phyloP scores from a whole-genome alignment of 1,140 invertebrate species.

The Aphelenchoides avenae region DNA sequence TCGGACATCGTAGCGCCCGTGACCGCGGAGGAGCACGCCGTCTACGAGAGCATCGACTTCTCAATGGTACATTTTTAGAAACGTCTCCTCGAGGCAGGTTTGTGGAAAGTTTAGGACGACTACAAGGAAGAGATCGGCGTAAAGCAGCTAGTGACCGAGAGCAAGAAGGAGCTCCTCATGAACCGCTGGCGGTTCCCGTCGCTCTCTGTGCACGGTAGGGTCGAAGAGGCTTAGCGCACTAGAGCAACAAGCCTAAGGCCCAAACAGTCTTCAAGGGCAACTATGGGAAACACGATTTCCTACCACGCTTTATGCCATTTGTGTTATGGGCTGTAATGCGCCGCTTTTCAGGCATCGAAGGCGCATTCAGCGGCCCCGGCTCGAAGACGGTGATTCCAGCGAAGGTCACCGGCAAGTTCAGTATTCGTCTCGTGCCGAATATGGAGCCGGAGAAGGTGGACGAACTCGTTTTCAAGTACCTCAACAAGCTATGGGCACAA shows the following conservation, averaged over 20 bases:
- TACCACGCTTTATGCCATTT: too few species aligned
- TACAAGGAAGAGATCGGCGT: constrained; percentile 73
- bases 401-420: constrained; percentile 64
- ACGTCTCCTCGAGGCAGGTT: too few species aligned
- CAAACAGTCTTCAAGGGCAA: too few species aligned
- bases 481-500: constrained; percentile 31
- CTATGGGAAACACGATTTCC: too few species aligned
- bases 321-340: too few species aligned
- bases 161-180: constrained; percentile 66
- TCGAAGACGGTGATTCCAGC: constrained; percentile 69
- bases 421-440: constrained; percentile 63
- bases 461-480: constrained; percentile 21
- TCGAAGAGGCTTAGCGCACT: too few species aligned
- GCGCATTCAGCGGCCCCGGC: constrained; percentile 84
- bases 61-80: too few species aligned
- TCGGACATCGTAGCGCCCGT: constrained; percentile 72
- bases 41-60: constrained; percentile 85
- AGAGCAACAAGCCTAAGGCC: too few species aligned
- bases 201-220: constrained; percentile 60
- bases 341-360: constrained; percentile 67
- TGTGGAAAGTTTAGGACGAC: constrained; percentile 67
- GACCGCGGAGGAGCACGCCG: constrained; percentile 71
- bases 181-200: constrained; percentile 53
- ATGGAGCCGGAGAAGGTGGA: constrained; percentile 63
- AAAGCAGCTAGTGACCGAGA: constrained; percentile 68